A percentile compares a stretch with the other conserved stretches of the same genome.
Evolutionary conservation across 2,888 invertebrate species (phyloP).

Genomic region (Pyrrhosoma nymphula): DNA sequence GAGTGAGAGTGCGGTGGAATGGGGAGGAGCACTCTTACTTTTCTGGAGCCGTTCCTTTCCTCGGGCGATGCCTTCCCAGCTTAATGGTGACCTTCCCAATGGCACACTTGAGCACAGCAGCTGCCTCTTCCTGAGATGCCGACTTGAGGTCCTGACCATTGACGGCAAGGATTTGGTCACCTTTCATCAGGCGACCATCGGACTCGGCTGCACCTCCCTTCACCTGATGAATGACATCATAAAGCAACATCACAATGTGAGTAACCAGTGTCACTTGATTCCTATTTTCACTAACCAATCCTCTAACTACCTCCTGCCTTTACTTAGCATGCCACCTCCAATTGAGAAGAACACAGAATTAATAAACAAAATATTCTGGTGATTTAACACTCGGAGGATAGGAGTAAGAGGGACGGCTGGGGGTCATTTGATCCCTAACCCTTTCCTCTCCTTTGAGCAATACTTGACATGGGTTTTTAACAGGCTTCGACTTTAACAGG

Average conservation of each 20-base stretch:
- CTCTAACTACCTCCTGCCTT: neutral
- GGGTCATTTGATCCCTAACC: no score
- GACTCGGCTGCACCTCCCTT: constrained; percentile 92
- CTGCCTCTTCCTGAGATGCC: constrained; percentile 90
- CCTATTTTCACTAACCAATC: neutral
- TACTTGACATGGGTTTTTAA: no score
- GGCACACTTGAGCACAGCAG: constrained; percentile 92
- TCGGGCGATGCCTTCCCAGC: constrained; percentile 91
- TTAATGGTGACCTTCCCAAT: constrained; percentile 90
- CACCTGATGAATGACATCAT: constrained; percentile 80
- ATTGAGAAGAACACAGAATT: no score
- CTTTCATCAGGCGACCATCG: constrained; percentile 93
- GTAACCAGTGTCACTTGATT: neutral
- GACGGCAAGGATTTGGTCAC: constrained; percentile 93
- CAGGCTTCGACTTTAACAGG: no score
- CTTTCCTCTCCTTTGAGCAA: no score
- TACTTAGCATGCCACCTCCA: neutral
- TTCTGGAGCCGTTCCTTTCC: constrained; percentile 68
- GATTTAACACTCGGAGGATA: no score
- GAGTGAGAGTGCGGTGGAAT: neutral
- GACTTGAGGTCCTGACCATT: constrained; percentile 91
- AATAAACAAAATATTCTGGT: no score
- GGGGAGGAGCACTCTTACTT: constrained; percentile 17
- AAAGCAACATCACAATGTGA: neutral
- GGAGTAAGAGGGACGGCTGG: no score